These are phyloP conservation scores for Crax fasciolata DNA, from an alignment of 2,797 vertebrate genomes.

Conservation along the genomic window DNA sequence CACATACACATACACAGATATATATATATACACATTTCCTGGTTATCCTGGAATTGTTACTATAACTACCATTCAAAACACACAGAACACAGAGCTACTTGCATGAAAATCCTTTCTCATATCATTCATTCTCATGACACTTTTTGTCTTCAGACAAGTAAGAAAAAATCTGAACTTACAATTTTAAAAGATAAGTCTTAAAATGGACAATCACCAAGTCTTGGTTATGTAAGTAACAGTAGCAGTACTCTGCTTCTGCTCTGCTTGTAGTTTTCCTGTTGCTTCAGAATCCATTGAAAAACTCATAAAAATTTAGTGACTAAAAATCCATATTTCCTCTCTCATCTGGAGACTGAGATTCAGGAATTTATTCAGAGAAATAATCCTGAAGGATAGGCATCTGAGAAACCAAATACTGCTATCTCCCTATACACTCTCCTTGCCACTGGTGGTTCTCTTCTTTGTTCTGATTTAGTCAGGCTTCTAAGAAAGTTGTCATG, in stretches of 20 bases:
- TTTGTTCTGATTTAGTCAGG: neutral
- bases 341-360: neutral
- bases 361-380: neutral
- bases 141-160: neutral
- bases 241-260: neutral
- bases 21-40: neutral
- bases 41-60: neutral
- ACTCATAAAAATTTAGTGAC: neutral
- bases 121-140: neutral
- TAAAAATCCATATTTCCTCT: neutral
- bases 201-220: neutral
- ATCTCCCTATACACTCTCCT: neutral
- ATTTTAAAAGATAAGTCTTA: neutral
- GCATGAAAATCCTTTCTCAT: neutral
- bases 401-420: neutral
- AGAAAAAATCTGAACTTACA: neutral
- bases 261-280: neutral
- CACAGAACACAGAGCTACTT: neutral
- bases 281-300: neutral
- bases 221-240: neutral
- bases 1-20: neutral
- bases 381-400: neutral
- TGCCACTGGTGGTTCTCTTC: neutral
- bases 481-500: neutral
- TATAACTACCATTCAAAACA: neutral